Percentiles rank a stretch among this genome's conserved stretches.
These are phyloP conservation scores for Plecotus auritus DNA, from an alignment of 2,113 vertebrate genomes.

Conservation along the genomic window DNA sequence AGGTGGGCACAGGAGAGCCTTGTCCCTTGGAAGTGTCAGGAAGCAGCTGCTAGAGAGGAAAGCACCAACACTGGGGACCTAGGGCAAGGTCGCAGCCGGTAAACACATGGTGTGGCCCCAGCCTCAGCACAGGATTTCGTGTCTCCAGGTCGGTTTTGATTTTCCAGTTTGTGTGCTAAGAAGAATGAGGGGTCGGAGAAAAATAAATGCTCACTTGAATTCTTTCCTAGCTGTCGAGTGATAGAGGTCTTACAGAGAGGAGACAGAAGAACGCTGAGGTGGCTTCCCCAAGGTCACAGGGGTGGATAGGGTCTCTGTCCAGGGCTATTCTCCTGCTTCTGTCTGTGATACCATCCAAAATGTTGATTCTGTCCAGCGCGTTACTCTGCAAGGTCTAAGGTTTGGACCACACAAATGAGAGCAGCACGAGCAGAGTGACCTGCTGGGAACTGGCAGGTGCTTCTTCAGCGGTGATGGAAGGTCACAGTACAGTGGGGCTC, in stretches of 20 bases:
- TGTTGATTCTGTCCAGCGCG: neutral
- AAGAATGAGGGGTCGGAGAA: neutral
- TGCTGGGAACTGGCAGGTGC: neutral
- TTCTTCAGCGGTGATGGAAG: accelerated
- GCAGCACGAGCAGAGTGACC: neutral
- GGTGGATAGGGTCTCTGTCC: too few species aligned
- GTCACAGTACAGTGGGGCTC: too few species aligned
- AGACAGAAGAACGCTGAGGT: neutral
- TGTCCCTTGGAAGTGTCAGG: neutral
- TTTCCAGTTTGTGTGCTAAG: neutral
- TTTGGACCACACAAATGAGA: neutral
- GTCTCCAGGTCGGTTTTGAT: neutral
- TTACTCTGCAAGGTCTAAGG: neutral
- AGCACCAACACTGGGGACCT: neutral
- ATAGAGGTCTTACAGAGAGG: neutral
- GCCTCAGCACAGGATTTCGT: neutral
- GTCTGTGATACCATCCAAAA: neutral
- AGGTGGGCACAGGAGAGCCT: neutral
- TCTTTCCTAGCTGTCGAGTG: neutral
- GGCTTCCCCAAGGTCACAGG: neutral
- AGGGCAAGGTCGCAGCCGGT: neutral
- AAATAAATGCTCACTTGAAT: neutral
- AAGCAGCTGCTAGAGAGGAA: neutral
- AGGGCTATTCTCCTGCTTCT: neutral
- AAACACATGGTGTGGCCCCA: neutral